These are phyloP conservation scores for Diglossa cyanea DNA, from an alignment of 2,797 vertebrate species.

Conservation along the genomic window DNA sequence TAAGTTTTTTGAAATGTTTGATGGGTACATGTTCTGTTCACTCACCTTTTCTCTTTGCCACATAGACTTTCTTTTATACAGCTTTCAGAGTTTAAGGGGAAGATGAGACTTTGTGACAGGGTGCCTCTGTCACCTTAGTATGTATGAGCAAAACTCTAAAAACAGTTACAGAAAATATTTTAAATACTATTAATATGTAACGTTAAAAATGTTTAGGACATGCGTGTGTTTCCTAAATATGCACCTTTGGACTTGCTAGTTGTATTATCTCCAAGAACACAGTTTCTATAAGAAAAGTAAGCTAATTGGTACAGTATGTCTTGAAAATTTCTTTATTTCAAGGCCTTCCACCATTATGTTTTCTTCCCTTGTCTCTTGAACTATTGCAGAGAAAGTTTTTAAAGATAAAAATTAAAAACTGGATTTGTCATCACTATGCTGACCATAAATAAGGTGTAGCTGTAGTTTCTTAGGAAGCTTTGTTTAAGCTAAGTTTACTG, in stretches of 20 bases:
- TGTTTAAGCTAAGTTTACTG: background rate
- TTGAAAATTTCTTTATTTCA: background rate
- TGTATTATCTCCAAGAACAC: background rate
- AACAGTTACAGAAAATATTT: background rate
- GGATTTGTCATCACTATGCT: background rate
- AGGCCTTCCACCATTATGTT: background rate
- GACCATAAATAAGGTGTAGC: background rate
- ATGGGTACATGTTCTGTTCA: background rate
- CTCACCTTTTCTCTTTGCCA: background rate
- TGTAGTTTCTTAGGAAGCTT: background rate
- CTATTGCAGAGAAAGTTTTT: background rate
- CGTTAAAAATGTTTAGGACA: background rate
- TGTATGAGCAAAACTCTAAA: background rate
- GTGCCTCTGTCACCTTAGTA: background rate
- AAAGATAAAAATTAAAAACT: background rate
- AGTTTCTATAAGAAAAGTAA: background rate
- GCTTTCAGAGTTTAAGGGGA: background rate
- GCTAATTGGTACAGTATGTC: background rate
- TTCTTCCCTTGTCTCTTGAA: background rate
- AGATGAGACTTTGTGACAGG: background rate
- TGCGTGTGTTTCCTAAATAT: background rate
- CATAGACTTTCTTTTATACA: background rate
- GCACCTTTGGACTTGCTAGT: background rate
- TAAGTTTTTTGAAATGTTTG: background rate
- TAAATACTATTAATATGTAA: background rate